Conservation (phyloP, 2,113 vertebrate genomes). For the Talpa occidentalis region DNA sequence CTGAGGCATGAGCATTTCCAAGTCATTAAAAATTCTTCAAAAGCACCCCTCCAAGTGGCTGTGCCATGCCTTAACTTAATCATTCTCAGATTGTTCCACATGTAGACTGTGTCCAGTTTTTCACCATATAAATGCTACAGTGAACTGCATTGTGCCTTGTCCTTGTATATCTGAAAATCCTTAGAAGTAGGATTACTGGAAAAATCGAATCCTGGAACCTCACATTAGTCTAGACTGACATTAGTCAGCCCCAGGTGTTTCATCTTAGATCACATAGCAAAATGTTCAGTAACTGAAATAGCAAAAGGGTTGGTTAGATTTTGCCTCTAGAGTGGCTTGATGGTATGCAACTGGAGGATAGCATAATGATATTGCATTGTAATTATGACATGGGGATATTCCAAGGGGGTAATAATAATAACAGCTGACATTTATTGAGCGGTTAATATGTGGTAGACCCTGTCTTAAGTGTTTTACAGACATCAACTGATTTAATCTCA, state of each 20-base stretch:
- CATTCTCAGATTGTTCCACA: neutral
- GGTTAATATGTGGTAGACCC: neutral
- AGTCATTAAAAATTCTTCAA: neutral
- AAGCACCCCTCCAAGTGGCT: neutral
- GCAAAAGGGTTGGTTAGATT: neutral
- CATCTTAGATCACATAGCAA: neutral
- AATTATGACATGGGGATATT: conserved; percentile 1
- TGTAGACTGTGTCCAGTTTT: neutral
- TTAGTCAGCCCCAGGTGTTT: neutral
- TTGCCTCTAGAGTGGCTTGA: neutral
- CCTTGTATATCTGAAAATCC: conserved; percentile 22
- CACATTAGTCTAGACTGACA: neutral
- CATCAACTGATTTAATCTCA: conserved; percentile 2
- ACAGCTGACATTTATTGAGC: neutral
- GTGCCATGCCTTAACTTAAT: neutral
- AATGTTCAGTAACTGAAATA: neutral
- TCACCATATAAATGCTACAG: neutral
- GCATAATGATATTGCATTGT: neutral
- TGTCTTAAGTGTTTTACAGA: neutral
- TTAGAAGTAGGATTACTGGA: neutral
- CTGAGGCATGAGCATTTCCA: neutral
- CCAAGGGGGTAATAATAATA: neutral
- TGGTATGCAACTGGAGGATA: neutral
- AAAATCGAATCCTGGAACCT: neutral
- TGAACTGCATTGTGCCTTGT: neutral